These are phyloP conservation scores for Eupristina koningsbergeri DNA, from an alignment of 1,140 invertebrate species.

Conservation along the genomic window DNA sequence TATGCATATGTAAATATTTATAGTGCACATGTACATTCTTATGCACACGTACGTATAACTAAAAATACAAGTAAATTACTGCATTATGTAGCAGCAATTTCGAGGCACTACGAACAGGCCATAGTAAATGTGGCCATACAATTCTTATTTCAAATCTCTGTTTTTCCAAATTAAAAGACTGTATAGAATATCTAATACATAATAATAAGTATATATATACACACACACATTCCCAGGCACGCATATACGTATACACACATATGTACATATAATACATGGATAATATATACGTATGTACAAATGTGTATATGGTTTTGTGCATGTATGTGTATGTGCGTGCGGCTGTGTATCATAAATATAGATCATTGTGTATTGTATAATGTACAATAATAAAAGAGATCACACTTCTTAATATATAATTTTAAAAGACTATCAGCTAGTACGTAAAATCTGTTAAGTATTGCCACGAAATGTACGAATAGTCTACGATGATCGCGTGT, in stretches of 20 bases:
- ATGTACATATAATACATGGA: background rate
- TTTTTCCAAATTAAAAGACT: conserved; percentile 70
- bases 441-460: conserved; percentile 70
- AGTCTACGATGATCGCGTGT: conserved; percentile 63
- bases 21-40: conserved; percentile 51
- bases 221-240: conserved; percentile 50
- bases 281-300: conserved; percentile 55
- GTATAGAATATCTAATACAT: conserved; percentile 67
- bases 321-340: conserved; percentile 35
- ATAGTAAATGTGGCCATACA: conserved; percentile 72
- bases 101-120: conserved; percentile 74
- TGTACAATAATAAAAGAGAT: conserved; percentile 74
- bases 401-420: conserved; percentile 74
- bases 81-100: conserved; percentile 72
- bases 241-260: background rate
- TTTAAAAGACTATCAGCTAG: conserved; percentile 73
- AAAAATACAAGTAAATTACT: conserved; percentile 72
- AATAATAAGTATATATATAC: conserved; percentile 63
- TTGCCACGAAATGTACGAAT: conserved; percentile 70
- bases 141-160: conserved; percentile 71
- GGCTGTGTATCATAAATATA: conserved; percentile 65
- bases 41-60: conserved; percentile 46
- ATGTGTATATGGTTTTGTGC: conserved; percentile 55
- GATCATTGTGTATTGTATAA: conserved; percentile 65
- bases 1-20: conserved; percentile 49